Evolutionary conservation across 2,888 invertebrate genomes (phyloP).

Genomic region (Xiphydria camelus): DNA sequence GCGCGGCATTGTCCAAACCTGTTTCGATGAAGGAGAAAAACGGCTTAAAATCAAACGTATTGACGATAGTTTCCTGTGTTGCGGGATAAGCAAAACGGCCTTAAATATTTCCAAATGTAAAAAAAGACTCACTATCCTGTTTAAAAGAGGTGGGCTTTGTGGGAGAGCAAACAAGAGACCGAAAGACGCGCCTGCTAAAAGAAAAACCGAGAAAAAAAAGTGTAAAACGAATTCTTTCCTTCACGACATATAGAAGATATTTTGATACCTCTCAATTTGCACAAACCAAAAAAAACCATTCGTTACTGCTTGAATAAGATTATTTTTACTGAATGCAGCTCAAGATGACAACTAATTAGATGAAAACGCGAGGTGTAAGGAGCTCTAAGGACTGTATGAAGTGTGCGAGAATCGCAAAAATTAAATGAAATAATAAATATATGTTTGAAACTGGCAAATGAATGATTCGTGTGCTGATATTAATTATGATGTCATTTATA

Average conservation of each 20-base stretch:
- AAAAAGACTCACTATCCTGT: constrained; percentile 36
- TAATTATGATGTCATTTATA: too few species aligned
- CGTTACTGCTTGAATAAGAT: constrained; percentile 46
- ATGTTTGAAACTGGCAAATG: constrained; percentile 44
- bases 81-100: constrained; percentile 43
- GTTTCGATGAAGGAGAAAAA: constrained; percentile 15
- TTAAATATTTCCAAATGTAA: constrained; percentile 41
- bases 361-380: constrained; percentile 27
- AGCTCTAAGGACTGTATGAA: constrained; percentile 38
- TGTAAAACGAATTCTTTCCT: constrained; percentile 29
- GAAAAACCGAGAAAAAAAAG: constrained; percentile 21
- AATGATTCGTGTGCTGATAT: too few species aligned
- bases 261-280: constrained; percentile 55
- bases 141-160: constrained; percentile 15
- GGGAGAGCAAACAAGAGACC: not conserved
- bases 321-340: constrained; percentile 51
- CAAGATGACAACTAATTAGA: constrained; percentile 36
- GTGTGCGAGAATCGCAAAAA: constrained; percentile 48
- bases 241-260: constrained; percentile 49
- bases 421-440: constrained; percentile 48
- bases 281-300: constrained; percentile 43
- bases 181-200: constrained; percentile 8
- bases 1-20: constrained; percentile 14
- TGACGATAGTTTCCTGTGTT: constrained; percentile 44
- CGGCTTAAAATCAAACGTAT: constrained; percentile 36